Evolutionary conservation across 2,888 invertebrate species (phyloP), one percentile per base, ranked within the genome.

Genomic region (Campopleginae sp.): DNA sequence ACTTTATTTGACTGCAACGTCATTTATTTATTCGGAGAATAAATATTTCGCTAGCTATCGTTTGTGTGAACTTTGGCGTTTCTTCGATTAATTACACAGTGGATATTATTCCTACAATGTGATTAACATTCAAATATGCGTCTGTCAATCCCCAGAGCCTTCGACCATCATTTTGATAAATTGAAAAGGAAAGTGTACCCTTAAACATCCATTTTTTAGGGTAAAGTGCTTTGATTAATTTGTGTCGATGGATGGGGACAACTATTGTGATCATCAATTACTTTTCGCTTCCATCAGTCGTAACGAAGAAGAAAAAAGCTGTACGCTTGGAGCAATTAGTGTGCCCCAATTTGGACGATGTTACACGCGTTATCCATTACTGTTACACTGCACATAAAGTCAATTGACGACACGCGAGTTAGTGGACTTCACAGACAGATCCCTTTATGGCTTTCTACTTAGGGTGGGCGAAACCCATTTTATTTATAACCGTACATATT

Each of bases 291-390:
- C 42, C 77, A 42, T 77, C 44, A 42, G 31, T 48, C 68, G 66
- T 61, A 61, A 78, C 61, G 65, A 31, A 65, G 76, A 44, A 68
- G 51, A 75, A 54, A 70, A 75, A 84, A 85, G 75, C 74, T 72
- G 68, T 80, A 87, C 74, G 80, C 80, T 65, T 82, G 70, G 72
- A 78, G 79, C 84, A 86, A 86, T 87, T 86, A 85, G 82, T 72
- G 71, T 76, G 75, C 71, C 80, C 79, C 85, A 87, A 86, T 86
- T 86, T 84, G 70, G 80, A 71, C 66, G 61, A 84, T 80, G 84
- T 82, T 80, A 86, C 87, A 84, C 71, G 85, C 80, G 84, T 87
- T 86, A 79, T 87, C 86, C 86, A 86, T 87, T 86, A 86, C 70
- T 86, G 85, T 86, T 87, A 84, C 65, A 19, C 76, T 44, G 44